A percentile compares a stretch with the other conserved stretches of the same genome.
phyloP scores from a whole-genome alignment of 2,888 invertebrate species.

The Galerucella calmariensis region DNA sequence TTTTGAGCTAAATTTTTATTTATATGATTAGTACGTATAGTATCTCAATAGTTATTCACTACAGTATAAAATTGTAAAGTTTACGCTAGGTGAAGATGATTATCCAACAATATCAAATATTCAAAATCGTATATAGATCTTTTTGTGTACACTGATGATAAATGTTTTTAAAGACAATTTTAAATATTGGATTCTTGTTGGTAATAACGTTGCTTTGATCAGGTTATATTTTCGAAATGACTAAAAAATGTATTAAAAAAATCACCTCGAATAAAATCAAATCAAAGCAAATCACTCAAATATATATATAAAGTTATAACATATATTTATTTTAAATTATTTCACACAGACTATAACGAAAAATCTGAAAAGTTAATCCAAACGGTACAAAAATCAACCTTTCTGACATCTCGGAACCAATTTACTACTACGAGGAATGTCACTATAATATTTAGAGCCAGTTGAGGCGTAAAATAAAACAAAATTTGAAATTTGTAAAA shows the following conservation, averaged over 20 bases:
- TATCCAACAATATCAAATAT: constrained; percentile 1
- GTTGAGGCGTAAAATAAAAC: constrained; percentile 24
- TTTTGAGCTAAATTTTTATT: constrained; percentile 44
- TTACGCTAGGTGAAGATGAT: constrained; percentile 11
- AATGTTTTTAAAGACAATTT: constrained; percentile 4
- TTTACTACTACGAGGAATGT: constrained; percentile 36
- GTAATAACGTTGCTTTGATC: constrained; percentile 21
- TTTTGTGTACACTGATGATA: constrained; percentile 26
- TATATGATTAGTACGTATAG: constrained; percentile 37
- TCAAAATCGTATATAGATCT: constrained; percentile 10
- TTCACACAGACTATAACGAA: constrained; percentile 5
- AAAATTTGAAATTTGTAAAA: constrained; percentile 25
- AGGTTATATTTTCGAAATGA: constrained; percentile 23
- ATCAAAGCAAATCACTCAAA: constrained; percentile 23
- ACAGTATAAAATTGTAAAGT: constrained; percentile 30
- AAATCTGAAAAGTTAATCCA: constrained; percentile 40
- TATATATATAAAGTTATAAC: neutral
- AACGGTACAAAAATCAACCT: constrained; percentile 42
- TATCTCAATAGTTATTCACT: constrained; percentile 28
- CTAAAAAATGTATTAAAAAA: constrained; percentile 39
- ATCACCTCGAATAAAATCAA: constrained; percentile 22
- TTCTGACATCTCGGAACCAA: constrained; percentile 28
- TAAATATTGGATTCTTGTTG: constrained; percentile 13
- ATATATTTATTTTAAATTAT: neutral
- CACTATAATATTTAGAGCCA: constrained; percentile 27